Conservation (phyloP, 2,888 invertebrate genomes). For the Apeira syringaria region DNA sequence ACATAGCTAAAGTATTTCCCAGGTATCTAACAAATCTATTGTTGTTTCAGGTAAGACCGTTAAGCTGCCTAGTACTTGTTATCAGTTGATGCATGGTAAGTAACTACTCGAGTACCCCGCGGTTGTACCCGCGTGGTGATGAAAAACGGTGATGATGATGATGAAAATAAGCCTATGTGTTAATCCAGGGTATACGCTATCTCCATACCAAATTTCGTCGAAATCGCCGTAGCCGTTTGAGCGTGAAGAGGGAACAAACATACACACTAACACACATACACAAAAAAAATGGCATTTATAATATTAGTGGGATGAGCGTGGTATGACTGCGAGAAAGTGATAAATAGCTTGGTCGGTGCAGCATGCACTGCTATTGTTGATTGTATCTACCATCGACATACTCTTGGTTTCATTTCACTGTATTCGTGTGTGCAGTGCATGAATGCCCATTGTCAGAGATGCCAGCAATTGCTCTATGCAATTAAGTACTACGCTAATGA, state of each 20-base stretch:
- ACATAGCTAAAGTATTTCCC: background rate
- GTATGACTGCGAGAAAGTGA: conserved; percentile 62
- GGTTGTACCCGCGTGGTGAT: no score
- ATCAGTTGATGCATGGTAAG: conserved; percentile 25
- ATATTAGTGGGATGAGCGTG: background rate
- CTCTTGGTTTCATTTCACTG: conserved; percentile 17
- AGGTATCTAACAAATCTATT: conserved; percentile 21
- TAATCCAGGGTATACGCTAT: no score
- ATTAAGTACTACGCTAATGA: no score
- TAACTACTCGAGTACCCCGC: background rate
- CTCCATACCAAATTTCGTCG: no score
- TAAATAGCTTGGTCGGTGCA: conserved; percentile 50
- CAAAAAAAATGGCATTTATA: no score
- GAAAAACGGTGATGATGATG: no score
- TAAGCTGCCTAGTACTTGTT: conserved; percentile 17
- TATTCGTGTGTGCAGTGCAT: conserved; percentile 2
- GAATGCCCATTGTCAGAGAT: no score
- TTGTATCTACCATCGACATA: conserved; percentile 10
- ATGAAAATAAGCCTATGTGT: no score
- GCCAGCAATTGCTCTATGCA: no score
- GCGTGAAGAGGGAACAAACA: no score
- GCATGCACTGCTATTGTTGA: conserved; percentile 33
- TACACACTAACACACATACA: no score
- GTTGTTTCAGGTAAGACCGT: conserved; percentile 59
- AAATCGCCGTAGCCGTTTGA: no score